Base-by-base conservation (phyloP, 1,140 invertebrate species). In the Tetramorium parvispinum region DNA sequence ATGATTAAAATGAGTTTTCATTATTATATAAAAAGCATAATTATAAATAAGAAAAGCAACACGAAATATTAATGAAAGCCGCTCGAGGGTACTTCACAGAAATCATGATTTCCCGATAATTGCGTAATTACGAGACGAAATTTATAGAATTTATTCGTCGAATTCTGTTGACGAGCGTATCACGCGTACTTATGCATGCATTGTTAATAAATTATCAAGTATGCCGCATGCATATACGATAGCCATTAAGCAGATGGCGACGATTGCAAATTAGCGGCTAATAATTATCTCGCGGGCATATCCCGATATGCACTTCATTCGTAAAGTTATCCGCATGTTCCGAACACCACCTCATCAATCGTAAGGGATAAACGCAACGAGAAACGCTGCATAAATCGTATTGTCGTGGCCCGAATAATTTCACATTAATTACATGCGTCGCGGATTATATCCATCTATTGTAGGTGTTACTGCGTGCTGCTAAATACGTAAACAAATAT, bases 181-280 rank as follows among this genome's bases (percentile, higher is more conserved):
- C 11, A 46, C 65, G 53, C n/a, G 21, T 43, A n/a, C 76, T 66
- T 40, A 27, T 24, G 16, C 55, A 57, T 32, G 43, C 37, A 55
- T 78, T 51, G 53, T 90, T 85, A 87, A 75, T 76, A 76, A 59
- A 85, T 89, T 79, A 85, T 85, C 57, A 53, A 71, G n/a, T 40
- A n/a, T 66, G 61, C 32, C n/a, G 37, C 8, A 49, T 61, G 66
- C 51, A 61, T n/a, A 68, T 37, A 40, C 21, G 51, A 73, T 13
- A 4, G 37, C 57, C 46, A 87, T 85, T 70, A 73, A 59, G 75
- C 86, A 88, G 49, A 71, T 65, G 37, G 75, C 70, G 89, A 79
- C 86, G 87, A 90, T 82, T 85, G 81, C 10, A 77, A 90, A 90
- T 88, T 77, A 77, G 81, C 77, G 86, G 49, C 63, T 85, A 63